Base-by-base conservation (phyloP, 2,797 vertebrate species). In the Amblyopsis hoosieri region DNA sequence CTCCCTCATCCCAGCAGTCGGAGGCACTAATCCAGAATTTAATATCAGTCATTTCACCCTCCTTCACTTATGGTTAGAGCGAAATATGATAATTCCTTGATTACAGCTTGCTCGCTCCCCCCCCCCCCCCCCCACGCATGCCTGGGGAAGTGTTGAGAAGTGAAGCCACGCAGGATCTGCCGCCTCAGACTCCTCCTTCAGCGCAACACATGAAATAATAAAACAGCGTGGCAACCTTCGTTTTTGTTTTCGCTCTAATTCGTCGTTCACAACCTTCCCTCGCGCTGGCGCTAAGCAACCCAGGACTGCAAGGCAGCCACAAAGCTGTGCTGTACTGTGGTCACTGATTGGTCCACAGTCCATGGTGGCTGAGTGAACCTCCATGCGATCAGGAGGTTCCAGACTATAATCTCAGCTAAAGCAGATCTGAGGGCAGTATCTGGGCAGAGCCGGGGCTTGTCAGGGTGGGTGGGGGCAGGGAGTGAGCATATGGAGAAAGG, bases 81-180 rank as follows among this genome's bases (percentile, higher is more conserved):
- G 69, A 85, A 92, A 92, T 91, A 92, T 85, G 85, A 89, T 94
- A 91, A 92, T 92, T 93, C 86, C 91, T 81, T 94, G 93, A 92
- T 92, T 92, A 80, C 75, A 76, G 80, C 82, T 77, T 81, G 74
- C 78, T 64, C 75, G 11, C 17, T 66, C 76, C 71, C 79, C 75
- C 79, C 85, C 76, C 70, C 75, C 75, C 67, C 70, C 83, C 69
- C 81, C 72, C 71, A n/a, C n/a, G 62, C 46, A 70, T 49, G 68
- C 62, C 59, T 76, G 66, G 71, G 78, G 60, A 29, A 60, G 56
- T 48, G 70, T 65, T 23, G 49, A 45, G 56, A 60, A 68, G 67
- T 54, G 76, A 73, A 64, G 62, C 64, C 54, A 60, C 45, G 63
- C 66, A 74, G 71, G 64, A 80, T 80, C 56, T 68, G 61, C 69